Evolutionary conservation across 2,888 invertebrate genomes (phyloP).

Genomic region (Malthinus seriepunctatus): DNA sequence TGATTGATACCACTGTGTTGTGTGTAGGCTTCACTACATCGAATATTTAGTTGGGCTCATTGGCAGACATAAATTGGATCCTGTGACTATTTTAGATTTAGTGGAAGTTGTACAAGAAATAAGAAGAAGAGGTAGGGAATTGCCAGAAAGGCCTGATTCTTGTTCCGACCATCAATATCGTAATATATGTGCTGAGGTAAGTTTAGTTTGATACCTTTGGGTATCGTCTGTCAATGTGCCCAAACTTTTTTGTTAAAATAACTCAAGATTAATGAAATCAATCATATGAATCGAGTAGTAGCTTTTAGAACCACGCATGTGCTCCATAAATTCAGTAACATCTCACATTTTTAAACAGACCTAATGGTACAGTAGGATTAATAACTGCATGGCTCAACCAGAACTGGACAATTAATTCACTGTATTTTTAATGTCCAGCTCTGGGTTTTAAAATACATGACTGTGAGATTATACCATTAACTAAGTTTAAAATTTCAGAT

Average conservation of each 20-base stretch:
- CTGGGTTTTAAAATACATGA: background rate
- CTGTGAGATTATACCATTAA: background rate
- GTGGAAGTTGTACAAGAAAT: slow-evolving; percentile 87
- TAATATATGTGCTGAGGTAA: slow-evolving; percentile 84
- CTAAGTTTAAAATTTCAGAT: slow-evolving; percentile 60
- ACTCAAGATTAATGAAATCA: background rate
- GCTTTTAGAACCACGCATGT: no score
- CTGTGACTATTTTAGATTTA: slow-evolving; percentile 84
- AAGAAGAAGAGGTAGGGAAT: slow-evolving; percentile 78
- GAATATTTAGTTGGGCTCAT: slow-evolving; percentile 92
- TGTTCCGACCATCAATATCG: slow-evolving; percentile 85
- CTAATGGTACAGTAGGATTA: no score
- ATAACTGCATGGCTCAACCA: no score
- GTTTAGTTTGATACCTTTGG: slow-evolving; percentile 35
- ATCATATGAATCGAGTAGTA: no score
- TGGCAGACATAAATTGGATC: slow-evolving; percentile 83
- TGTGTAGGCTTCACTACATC: slow-evolving; percentile 87
- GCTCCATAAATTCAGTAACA: no score
- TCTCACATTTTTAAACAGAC: no score
- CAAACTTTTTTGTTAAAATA: slow-evolving; percentile 29
- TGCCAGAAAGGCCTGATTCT: slow-evolving; percentile 81
- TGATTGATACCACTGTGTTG: slow-evolving; percentile 35
- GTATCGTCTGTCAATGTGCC: slow-evolving; percentile 46
- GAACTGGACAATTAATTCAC: background rate
- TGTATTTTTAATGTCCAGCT: background rate